These are phyloP conservation scores for Papilio aristodemus DNA, from an alignment of 1,140 invertebrate species.

Conservation along the genomic window DNA sequence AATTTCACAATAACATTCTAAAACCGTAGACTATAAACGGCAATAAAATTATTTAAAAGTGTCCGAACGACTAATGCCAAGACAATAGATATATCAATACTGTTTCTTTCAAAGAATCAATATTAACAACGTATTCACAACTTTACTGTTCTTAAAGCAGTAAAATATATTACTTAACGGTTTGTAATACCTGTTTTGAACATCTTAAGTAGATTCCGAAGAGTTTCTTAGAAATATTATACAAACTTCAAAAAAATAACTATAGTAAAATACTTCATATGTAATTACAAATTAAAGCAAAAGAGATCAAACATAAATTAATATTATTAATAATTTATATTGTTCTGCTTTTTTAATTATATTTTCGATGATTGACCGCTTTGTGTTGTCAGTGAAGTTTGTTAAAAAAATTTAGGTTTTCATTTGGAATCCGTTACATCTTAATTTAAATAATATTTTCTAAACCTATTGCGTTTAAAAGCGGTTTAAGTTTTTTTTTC, in stretches of 20 bases:
- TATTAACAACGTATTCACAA: background rate
- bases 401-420: too few relatives aligned
- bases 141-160: background rate
- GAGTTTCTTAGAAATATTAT: too few relatives aligned
- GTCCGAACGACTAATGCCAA: background rate
- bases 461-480: too few relatives aligned
- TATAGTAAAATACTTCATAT: too few relatives aligned
- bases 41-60: constrained; percentile 10
- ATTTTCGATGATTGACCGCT: too few relatives aligned
- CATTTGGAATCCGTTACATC: too few relatives aligned
- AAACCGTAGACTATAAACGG: background rate
- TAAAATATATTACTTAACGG: background rate
- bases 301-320: too few relatives aligned
- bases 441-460: too few relatives aligned
- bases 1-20: constrained; percentile 24
- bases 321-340: too few relatives aligned
- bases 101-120: background rate
- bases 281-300: too few relatives aligned
- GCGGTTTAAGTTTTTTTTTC: background rate
- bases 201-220: background rate
- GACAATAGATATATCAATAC: background rate
- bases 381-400: too few relatives aligned
- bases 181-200: background rate
- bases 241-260: background rate
- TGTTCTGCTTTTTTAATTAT: too few relatives aligned